These are phyloP conservation scores for Chromis chromis DNA, from an alignment of 2,797 vertebrate genomes.

Conservation along the genomic window DNA sequence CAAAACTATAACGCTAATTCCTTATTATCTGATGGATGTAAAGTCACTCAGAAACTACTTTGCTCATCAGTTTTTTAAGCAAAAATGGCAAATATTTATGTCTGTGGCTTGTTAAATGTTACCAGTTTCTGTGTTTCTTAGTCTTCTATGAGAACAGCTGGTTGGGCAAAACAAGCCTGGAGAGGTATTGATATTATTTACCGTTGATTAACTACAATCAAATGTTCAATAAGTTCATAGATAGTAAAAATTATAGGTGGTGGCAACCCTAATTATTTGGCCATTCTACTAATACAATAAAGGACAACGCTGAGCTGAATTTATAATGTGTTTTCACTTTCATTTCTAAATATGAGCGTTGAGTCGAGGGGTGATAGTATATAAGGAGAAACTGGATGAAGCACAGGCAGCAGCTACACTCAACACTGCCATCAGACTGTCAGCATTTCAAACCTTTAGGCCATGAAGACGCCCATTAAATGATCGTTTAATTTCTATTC, in stretches of 20 bases:
- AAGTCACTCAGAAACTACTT: no score
- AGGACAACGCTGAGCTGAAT: neutral
- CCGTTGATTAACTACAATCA: no score
- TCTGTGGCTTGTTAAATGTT: no score
- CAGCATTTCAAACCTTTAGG: neutral
- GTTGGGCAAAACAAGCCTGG: no score
- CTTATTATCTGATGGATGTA: no score
- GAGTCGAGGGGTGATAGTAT: neutral
- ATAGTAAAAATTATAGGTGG: no score
- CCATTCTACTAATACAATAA: neutral
- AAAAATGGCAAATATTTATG: no score
- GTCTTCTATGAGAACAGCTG: no score
- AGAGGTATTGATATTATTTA: no score
- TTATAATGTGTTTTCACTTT: neutral
- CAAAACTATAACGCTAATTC: neutral
- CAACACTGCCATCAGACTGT: neutral
- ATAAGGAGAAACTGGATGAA: neutral
- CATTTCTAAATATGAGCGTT: neutral
- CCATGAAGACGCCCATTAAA: neutral
- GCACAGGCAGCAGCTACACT: neutral
- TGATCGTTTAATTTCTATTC: neutral
- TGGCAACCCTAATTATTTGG: neutral
- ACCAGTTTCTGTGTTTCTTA: no score
- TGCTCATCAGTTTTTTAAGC: no score
- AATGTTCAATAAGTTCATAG: neutral